Conservation (phyloP, 2,797 vertebrate genomes). For the Chaetophractus vellerosus region DNA sequence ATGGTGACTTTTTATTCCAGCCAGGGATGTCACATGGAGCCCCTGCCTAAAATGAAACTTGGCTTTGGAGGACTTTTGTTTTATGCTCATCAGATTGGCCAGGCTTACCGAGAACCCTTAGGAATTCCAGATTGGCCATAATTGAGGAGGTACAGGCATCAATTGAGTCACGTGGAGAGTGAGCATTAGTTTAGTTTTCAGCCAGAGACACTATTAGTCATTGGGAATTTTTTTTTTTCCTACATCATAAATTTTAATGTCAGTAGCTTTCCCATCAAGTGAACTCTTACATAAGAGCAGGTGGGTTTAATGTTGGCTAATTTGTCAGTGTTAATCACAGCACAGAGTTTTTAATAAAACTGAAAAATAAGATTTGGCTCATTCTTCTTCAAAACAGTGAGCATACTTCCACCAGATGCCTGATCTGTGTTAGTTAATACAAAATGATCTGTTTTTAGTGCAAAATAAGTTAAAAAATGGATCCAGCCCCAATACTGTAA, state of each 20-base stretch:
- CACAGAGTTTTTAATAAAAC: slow-evolving; percentile 46
- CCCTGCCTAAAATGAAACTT: slow-evolving; percentile 67
- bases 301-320: slow-evolving; percentile 18
- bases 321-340: slow-evolving; percentile 66
- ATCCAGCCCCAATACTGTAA: neutral
- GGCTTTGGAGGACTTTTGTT: neutral
- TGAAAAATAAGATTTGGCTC: slow-evolving; percentile 49
- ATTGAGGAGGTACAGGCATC: neutral
- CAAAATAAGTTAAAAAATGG: slow-evolving; percentile 19
- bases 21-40: neutral
- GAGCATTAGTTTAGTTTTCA: slow-evolving; percentile 31
- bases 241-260: slow-evolving; percentile 77
- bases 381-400: slow-evolving; percentile 76
- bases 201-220: slow-evolving; percentile 68
- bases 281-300: slow-evolving; percentile 68
- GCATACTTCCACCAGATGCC: neutral
- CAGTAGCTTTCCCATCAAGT: neutral
- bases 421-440: slow-evolving; percentile 53
- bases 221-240: slow-evolving; percentile 15
- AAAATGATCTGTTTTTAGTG: neutral
- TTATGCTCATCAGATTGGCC: neutral
- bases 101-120: neutral
- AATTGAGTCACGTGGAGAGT: slow-evolving; percentile 22
- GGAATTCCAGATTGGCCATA: neutral
- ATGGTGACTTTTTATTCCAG: slow-evolving; percentile 29